phyloP scores from a whole-genome alignment of 1,140 invertebrate genomes.

The Arctopsyche grandis region DNA sequence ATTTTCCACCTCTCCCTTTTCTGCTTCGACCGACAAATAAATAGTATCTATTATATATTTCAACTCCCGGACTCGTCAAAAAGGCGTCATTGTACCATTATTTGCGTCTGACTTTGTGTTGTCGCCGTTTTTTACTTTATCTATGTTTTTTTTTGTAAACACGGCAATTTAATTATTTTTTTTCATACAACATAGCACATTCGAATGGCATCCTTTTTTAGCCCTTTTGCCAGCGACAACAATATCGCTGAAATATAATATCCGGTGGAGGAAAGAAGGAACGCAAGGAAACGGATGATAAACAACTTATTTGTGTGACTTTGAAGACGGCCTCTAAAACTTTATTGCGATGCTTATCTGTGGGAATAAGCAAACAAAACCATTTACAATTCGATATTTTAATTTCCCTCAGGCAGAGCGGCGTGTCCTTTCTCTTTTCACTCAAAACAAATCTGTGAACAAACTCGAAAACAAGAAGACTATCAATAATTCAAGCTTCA shows the following conservation, averaged over 20 bases:
- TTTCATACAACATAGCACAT: background rate
- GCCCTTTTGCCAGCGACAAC: background rate
- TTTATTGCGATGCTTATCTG: slow-evolving; percentile 36
- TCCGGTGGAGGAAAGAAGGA: slow-evolving; percentile 24
- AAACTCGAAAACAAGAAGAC: too few species aligned
- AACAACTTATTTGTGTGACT: slow-evolving; percentile 38
- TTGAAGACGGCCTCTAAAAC: slow-evolving; percentile 26
- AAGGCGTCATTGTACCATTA: too few species aligned
- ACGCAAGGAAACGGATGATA: slow-evolving; percentile 27
- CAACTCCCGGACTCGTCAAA: too few species aligned
- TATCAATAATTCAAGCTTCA: background rate
- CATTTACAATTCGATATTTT: slow-evolving; percentile 31
- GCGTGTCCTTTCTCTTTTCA: background rate
- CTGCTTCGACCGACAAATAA: too few species aligned
- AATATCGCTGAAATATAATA: slow-evolving; percentile 38
- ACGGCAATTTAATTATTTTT: slow-evolving; percentile 29
- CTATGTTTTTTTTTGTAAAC: slow-evolving; percentile 25
- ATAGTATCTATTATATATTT: too few species aligned
- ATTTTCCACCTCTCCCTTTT: background rate
- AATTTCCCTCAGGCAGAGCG: slow-evolving; percentile 2
- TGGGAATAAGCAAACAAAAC: slow-evolving; percentile 24
- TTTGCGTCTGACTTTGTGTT: background rate
- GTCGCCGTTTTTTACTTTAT: too few species aligned
- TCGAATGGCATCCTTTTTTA: background rate
- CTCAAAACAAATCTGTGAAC: slow-evolving; percentile 1